These are phyloP conservation scores for Schizopygopsis malacanthus DNA, from an alignment of 2,797 vertebrate genomes.

Conservation along the genomic window DNA sequence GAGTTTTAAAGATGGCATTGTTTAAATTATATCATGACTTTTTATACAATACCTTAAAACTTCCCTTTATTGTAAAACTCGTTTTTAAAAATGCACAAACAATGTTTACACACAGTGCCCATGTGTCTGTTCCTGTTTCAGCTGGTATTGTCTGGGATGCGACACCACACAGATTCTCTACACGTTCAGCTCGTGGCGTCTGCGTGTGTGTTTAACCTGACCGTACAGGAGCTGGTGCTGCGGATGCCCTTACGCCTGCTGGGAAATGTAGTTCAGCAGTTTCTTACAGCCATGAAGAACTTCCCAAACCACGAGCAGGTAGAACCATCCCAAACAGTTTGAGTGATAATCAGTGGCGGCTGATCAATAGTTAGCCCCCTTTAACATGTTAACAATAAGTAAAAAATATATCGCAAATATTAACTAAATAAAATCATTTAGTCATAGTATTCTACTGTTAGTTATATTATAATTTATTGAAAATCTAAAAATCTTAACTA, in stretches of 20 bases:
- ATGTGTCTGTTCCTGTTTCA: constrained; percentile 63
- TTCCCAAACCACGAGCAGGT: constrained; percentile 93
- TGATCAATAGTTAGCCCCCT: too few relatives aligned
- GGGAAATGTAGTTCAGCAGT: constrained; percentile 82
- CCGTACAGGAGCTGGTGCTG: constrained; percentile 84
- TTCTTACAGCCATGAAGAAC: constrained; percentile 89
- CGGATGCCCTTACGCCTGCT: constrained; percentile 88
- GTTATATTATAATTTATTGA: too few relatives aligned
- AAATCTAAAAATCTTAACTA: too few relatives aligned
- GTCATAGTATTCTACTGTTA: too few relatives aligned
- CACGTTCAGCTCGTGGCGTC: constrained; percentile 89
- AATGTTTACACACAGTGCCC: neutral
- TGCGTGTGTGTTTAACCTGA: constrained; percentile 91
- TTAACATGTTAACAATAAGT: too few relatives aligned
- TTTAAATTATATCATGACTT: neutral
- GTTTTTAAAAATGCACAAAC: neutral
- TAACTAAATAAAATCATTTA: too few relatives aligned
- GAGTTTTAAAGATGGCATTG: neutral
- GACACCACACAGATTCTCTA: constrained; percentile 85
- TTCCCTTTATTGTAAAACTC: neutral
- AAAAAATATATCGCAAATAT: too few relatives aligned
- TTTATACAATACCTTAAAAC: neutral
- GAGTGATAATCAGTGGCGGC: neutral
- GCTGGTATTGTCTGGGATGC: constrained; percentile 90
- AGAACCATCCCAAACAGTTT: neutral